Conservation (phyloP, 2,888 invertebrate genomes). For the Melolontha melolontha region DNA sequence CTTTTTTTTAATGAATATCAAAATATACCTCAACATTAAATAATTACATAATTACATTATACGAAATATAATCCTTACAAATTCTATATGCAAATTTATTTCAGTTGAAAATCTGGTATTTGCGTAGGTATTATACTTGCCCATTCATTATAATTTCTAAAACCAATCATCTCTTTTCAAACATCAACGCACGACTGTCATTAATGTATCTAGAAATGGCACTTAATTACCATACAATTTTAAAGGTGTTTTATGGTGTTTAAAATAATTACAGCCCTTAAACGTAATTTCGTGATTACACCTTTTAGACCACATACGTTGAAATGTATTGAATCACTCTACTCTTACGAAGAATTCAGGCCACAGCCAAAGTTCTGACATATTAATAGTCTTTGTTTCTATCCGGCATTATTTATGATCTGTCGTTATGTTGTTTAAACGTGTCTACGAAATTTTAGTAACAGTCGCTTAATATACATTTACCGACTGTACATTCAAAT, state of each 20-base stretch:
- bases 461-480: constrained; percentile 10
- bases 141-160: no score
- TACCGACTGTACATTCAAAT: no score
- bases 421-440: constrained; percentile 20
- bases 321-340: constrained; percentile 42
- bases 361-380: constrained; percentile 20
- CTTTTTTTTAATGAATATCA: no score
- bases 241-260: constrained; percentile 51
- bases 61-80: no score
- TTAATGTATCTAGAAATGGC: constrained; percentile 45
- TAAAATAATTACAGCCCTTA: constrained; percentile 53
- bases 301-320: constrained; percentile 49
- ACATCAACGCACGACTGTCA: background rate
- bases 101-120: no score
- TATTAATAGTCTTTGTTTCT: constrained; percentile 37
- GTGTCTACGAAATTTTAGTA: constrained; percentile 26
- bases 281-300: constrained; percentile 41
- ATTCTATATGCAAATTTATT: no score
- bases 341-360: background rate
- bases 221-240: constrained; percentile 51
- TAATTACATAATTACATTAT: no score
- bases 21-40: no score
- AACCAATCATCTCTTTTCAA: no score
- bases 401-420: constrained; percentile 32
- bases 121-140: no score